Base-by-base conservation (phyloP, 2,888 invertebrate genomes). In the Agrochola lychnidis region DNA sequence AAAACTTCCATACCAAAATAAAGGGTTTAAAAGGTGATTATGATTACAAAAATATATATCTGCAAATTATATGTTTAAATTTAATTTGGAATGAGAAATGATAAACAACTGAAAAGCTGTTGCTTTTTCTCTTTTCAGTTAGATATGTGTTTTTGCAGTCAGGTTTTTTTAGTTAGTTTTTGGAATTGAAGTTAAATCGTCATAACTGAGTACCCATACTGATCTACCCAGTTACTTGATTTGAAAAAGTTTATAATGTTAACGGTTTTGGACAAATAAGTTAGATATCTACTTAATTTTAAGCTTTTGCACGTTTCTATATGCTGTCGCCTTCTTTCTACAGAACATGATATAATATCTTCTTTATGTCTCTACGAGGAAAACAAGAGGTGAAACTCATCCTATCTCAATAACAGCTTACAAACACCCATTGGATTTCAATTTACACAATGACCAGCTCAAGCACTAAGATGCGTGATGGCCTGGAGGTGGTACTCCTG, bases 381-480 rank as follows among this genome's bases (percentile, higher is more conserved):
- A 48, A 70, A 25, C 42, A 67, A 40, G 0, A 4, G 10, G 7
- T 12, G 6, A 25, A 16, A n/a, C 22, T 68, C 30, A 19, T 66
- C 14, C 16, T 30, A 22, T 48, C n/a, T 7, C 25, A 63, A 56
- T 63, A 9, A 63, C 16, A 36, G 1, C 9, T 25, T 12, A 9
- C 4, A 10, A 45, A 16, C 0, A 40, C 22, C 9, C n/a, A 16
- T 53, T 12, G 16, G 40, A 67, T 56, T 73, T 67, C 56, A 73
- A 78, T 63, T 40, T 30, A 9, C 25, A 42, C 45, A 66, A 40
- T 59, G 19, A 30, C 14, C 14, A 64, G 30, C 30, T 45, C 9
- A 6, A 61, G 53, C 42, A 63, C 16, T 42, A 4, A n/a, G 14
- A 62, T 36, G 22, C 68, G 74, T 74, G 81, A 63, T 64, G 22